These are phyloP conservation scores for Tethea ocularis DNA, from an alignment of 2,888 invertebrate species.

Conservation along the genomic window DNA sequence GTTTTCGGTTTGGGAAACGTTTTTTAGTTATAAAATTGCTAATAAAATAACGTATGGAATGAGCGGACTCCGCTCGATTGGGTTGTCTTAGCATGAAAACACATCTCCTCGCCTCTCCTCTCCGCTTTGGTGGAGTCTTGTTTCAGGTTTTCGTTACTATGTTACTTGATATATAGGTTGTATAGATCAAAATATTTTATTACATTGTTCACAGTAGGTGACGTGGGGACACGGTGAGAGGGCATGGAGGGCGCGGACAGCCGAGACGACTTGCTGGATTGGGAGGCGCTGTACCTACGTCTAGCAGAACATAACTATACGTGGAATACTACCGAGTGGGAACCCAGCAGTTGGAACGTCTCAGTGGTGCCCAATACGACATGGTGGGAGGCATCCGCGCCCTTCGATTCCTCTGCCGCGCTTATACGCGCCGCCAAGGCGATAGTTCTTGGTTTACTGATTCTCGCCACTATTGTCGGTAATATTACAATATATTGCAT, in stretches of 20 bases:
- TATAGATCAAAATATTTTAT: neutral
- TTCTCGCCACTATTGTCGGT: constrained; percentile 86
- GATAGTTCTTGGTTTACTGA: constrained; percentile 83
- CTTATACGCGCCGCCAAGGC: constrained; percentile 85
- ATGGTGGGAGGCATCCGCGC: constrained; percentile 72
- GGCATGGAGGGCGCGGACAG: constrained; percentile 79
- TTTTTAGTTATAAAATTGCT: too few species aligned
- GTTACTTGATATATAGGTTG: too few species aligned
- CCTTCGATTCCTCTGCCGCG: constrained; percentile 78
- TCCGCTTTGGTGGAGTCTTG: too few species aligned
- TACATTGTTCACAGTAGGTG: constrained; percentile 48
- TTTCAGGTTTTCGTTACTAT: too few species aligned
- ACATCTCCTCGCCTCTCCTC: too few species aligned
- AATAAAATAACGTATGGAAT: too few species aligned
- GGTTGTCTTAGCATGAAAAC: too few species aligned
- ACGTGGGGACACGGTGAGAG: constrained; percentile 70
- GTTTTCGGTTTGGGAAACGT: too few species aligned
- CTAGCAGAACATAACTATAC: constrained; percentile 63
- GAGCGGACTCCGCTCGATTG: too few species aligned
- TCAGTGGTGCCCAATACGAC: constrained; percentile 64
- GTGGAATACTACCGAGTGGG: constrained; percentile 68
- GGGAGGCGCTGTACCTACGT: constrained; percentile 72
- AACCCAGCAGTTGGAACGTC: constrained; percentile 61
- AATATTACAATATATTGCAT: constrained; percentile 31
- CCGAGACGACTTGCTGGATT: constrained; percentile 67